Base-by-base conservation (phyloP, 2,888 invertebrate species). In the Sinodicranocentrus sp. region DNA sequence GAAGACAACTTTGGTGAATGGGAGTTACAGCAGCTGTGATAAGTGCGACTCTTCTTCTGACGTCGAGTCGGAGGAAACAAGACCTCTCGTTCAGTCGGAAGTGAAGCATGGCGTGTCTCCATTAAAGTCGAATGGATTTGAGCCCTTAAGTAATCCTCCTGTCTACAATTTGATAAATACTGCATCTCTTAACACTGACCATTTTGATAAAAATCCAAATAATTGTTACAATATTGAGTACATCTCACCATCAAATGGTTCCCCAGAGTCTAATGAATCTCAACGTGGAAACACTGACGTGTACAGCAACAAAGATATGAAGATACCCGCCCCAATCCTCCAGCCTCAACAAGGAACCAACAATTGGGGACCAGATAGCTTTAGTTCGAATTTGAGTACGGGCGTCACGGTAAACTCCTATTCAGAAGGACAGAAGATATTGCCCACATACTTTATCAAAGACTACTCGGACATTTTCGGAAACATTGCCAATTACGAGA, bases 401-500 rank as follows among this genome's bases (percentile, higher is more conserved):
- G 72, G 67, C 10, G 33, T 8, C 15, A 77, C 65, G 15, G 83
- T 71, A 13, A 82, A 76, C 63, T 75, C 76, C 21, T 83, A 83
- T 72, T 77, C 77, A 15, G 83, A 83, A 28, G 83, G 77, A 1
- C 83, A 76, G n/a, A 75, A 75, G 52, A 54, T 76, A 17, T 54
- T 76, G 6, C 67, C 83, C 5, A 63, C 76, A 0, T 77, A 83
- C 23, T 83, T 72, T 25, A 72, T 72, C 17, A 71, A 71, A 44
- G 83, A 83, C 83, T 83, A 83, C 39, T 76, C 71, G 25, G 76
- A 83, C 65, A 77, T 83, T 25, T 83, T 83, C 59, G 83, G 83
- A 68, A 77, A 77, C 70, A 72, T 83, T 77, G 72, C 71, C 48
- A 83, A 83, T 43, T 73, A 76, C 54, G 83, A 83, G 83, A 83